Percentiles rank a stretch among this genome's conserved stretches.
Conservation (phyloP, 35 echinoderm and acorn worm genomes). For the Eucidaris tribuloides region DNA sequence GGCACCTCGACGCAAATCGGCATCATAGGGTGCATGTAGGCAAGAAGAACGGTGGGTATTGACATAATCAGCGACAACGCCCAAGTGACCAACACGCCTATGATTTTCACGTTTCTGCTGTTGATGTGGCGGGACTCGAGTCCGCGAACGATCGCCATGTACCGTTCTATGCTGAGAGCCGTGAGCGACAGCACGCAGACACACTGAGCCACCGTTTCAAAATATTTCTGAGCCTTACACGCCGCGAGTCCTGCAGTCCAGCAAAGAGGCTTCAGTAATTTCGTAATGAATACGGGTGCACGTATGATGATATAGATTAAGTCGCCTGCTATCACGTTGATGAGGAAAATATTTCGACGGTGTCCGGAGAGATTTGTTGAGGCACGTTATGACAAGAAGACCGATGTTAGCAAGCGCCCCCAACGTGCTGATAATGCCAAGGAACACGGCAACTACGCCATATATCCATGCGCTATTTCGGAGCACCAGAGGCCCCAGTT, state of each 20-base stretch:
- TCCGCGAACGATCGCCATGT: constrained; percentile 14
- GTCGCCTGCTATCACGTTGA: background rate
- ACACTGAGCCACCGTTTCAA: background rate
- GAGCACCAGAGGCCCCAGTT: background rate
- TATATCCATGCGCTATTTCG: background rate
- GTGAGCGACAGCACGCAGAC: constrained; percentile 1
- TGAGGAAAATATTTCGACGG: constrained; percentile 9
- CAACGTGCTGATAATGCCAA: background rate
- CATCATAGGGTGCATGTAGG: background rate
- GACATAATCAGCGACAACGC: background rate
- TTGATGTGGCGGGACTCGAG: constrained; percentile 3
- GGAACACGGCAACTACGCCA: background rate
- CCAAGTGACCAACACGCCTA: background rate
- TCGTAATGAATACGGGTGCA: background rate
- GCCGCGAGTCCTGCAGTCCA: background rate
- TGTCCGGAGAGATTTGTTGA: constrained; percentile 11
- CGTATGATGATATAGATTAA: background rate
- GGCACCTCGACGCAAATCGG: background rate
- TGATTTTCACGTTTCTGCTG: background rate
- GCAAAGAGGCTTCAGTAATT: background rate
- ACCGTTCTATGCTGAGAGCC: constrained; percentile 3
- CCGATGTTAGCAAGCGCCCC: background rate
- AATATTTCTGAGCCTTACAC: background rate
- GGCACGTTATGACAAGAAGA: background rate
- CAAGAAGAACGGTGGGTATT: background rate